Evolutionary conservation across 1,140 invertebrate species (phyloP), one percentile per base, ranked within the genome.

Genomic region (Drosophila sp.): DNA sequence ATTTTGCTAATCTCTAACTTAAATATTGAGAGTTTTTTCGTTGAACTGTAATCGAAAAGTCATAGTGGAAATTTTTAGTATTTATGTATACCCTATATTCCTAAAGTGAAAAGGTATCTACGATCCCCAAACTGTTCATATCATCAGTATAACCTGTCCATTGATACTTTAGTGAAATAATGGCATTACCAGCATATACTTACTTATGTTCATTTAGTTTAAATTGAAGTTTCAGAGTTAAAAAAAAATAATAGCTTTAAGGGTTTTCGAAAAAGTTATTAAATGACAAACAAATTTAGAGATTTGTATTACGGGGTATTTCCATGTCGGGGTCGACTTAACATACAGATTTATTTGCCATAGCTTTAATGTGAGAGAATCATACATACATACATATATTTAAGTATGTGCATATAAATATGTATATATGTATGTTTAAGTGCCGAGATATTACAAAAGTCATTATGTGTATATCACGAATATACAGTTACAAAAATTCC

Each of bases 401-500:
- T 8, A 29, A 40, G 10, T 2, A 11, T 64, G 7, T 56, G 1
- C 25, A 69, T 44, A 32, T 32, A 25, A 11, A 23, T 61, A 32
- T 63, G 57, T 73, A 47, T 57, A 54, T 61, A 62, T 44, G 61
- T 60, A 58, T 17, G 17, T 17, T 17, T 17, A 17, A 17, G 17
- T 17, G 17, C 11, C 10, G 1, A 27, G 25, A n/a, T 76, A 69
- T 69, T 66, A 69, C 60, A 79, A 56, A 50, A 50, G 44, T 50
- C 44, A 50, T 50, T 50, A 73, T 73, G 64, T 64, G 64, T 65
- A 61, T 60, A 78, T 61, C 29, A 63, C 62, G 74, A 73, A 76
- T 76, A 76, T 76, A 76, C 72, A 27, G 73, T 76, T 76, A 76
- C 73, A 76, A 32, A 76, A 75, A 76, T 76, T 76, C 73, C 73